Evolutionary conservation across 2,797 vertebrate species (phyloP).

Genomic region (Argyrosomus regius): DNA sequence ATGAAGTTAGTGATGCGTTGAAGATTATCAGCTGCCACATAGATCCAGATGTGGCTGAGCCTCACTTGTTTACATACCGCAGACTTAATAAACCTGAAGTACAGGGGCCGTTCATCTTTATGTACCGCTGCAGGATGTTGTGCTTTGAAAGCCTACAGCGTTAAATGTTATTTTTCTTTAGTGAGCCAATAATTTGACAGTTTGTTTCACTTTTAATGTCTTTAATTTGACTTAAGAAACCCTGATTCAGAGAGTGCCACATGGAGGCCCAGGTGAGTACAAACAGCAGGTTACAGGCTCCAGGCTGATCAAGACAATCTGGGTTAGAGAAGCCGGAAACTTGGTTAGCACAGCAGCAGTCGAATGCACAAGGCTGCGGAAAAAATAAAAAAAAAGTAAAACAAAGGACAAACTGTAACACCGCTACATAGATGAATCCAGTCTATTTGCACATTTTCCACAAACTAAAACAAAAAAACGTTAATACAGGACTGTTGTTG

Average conservation of each 20-base stretch:
- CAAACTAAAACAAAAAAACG: conserved; percentile 22
- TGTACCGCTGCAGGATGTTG: background rate
- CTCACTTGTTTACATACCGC: background rate
- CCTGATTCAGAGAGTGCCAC: conserved; percentile 67
- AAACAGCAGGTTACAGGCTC: conserved; percentile 76
- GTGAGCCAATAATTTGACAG: conserved; percentile 44
- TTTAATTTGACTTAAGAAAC: conserved; percentile 79
- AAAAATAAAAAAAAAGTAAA: conserved; percentile 30
- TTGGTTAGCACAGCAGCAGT: conserved; percentile 55
- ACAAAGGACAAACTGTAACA: conserved; percentile 41
- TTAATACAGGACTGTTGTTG: conserved; percentile 39
- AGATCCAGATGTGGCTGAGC: background rate
- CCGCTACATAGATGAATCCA: conserved; percentile 28
- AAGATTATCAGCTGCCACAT: background rate
- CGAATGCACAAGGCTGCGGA: conserved; percentile 33
- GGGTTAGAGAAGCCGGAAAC: conserved; percentile 48
- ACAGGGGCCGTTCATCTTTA: no score
- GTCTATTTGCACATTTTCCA: conserved; percentile 51
- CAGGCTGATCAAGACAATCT: conserved; percentile 44
- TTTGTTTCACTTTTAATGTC: conserved; percentile 59
- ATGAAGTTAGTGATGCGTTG: background rate
- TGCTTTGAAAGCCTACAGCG: background rate
- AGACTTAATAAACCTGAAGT: background rate
- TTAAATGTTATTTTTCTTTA: background rate
- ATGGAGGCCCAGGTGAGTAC: conserved; percentile 60